These are phyloP conservation scores for Pygoscelis antarcticus DNA, from an alignment of 2,113 vertebrate genomes.

Conservation along the genomic window DNA sequence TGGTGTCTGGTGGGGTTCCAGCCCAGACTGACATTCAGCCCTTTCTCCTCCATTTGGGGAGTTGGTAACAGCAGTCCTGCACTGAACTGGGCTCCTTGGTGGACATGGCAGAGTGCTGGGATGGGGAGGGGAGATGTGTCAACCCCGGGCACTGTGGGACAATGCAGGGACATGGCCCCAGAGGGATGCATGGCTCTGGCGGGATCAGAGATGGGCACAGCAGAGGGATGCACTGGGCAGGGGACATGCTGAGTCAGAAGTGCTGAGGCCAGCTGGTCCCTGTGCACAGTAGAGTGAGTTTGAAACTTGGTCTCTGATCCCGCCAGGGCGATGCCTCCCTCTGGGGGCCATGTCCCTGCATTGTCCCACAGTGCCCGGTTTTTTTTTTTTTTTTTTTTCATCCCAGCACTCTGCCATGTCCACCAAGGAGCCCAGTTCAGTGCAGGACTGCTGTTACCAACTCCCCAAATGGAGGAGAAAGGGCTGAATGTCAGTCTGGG, in stretches of 20 bases:
- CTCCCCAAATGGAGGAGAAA: rapidly evolving
- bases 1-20: neutral
- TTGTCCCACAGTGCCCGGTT: rapidly evolving
- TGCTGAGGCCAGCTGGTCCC: neutral
- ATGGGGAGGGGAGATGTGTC: neutral
- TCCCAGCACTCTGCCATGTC: neutral
- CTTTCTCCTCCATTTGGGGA: rapidly evolving
- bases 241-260: neutral
- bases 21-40: neutral
- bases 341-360: neutral
- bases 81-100: neutral
- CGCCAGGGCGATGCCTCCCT: neutral
- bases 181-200: neutral
- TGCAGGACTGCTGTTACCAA: neutral
- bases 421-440: neutral
- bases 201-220: neutral
- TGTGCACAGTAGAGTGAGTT: neutral
- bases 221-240: neutral
- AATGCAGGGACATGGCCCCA: rapidly evolving
- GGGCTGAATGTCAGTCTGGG: neutral
- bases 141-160: rapidly evolving
- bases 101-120: neutral
- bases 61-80: neutral
- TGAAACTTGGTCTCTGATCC: neutral
- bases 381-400: too few species aligned